Evolutionary conservation across 2,797 vertebrate genomes (phyloP).

Genomic region (Xenops minutus): DNA sequence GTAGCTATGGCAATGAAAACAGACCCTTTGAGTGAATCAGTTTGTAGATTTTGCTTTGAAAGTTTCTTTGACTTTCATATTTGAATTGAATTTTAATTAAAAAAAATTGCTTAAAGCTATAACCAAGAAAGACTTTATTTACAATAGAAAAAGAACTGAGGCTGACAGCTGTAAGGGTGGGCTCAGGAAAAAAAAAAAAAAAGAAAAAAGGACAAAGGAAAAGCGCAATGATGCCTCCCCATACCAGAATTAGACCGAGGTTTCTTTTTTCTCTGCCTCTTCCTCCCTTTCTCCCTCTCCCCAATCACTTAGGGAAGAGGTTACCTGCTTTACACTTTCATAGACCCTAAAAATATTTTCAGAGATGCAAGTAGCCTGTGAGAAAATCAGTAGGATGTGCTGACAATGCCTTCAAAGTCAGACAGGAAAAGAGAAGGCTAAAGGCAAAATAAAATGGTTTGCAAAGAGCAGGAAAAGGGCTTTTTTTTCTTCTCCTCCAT

Average conservation of each 20-base stretch:
- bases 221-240: background rate
- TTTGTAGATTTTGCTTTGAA: slow-evolving; percentile 65
- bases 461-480: background rate
- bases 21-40: slow-evolving; percentile 68
- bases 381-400: slow-evolving; percentile 32
- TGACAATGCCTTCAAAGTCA: slow-evolving; percentile 35
- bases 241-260: slow-evolving; percentile 14
- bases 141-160: slow-evolving; percentile 24
- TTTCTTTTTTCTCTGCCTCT: background rate
- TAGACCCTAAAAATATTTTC: slow-evolving; percentile 59
- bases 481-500: background rate
- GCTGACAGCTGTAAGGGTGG: slow-evolving; percentile 29
- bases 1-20: slow-evolving; percentile 71
- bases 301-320: slow-evolving; percentile 6
- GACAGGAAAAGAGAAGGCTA: background rate
- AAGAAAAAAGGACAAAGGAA: background rate
- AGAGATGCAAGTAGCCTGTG: slow-evolving; percentile 48
- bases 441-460: slow-evolving; percentile 19
- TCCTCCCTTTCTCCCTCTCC: background rate
- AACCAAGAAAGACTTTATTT: slow-evolving; percentile 61
- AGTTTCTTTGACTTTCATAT: slow-evolving; percentile 64
- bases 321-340: slow-evolving; percentile 43
- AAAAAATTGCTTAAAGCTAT: slow-evolving; percentile 47
- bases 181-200: background rate
- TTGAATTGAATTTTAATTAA: slow-evolving; percentile 66